phyloP scores from a whole-genome alignment of 2,113 vertebrate genomes.

The Onychostruthus taczanowskii region DNA sequence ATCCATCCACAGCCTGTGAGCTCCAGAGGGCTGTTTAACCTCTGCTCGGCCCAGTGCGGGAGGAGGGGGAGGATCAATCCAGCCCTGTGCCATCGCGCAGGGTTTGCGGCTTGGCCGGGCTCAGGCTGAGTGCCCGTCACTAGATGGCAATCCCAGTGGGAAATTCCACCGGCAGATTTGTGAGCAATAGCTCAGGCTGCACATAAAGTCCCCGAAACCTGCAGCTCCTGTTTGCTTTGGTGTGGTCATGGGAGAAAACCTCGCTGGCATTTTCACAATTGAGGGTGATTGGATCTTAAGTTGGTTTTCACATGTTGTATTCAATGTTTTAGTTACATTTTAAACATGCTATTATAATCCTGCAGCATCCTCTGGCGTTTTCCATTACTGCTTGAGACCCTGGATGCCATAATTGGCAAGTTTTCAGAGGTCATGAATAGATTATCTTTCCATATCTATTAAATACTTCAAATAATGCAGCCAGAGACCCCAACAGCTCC shows the following conservation, averaged over 20 bases:
- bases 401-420: neutral
- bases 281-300: neutral
- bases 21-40: rapidly evolving
- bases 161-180: neutral
- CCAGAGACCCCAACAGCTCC: slow-evolving; percentile 1
- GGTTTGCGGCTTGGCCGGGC: rapidly evolving
- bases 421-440: neutral
- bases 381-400: neutral
- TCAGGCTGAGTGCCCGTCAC: neutral
- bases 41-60: neutral
- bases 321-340: neutral
- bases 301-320: neutral
- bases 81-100: neutral
- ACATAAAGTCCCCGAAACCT: neutral
- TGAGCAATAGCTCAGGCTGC: rapidly evolving
- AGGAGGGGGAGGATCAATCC: neutral
- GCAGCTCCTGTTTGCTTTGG: neutral
- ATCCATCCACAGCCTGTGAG: neutral
- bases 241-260: neutral
- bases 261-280: neutral
- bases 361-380: neutral
- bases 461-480: slow-evolving; percentile 15
- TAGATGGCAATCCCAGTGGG: slow-evolving; percentile 28
- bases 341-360: neutral
- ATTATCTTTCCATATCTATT: slow-evolving; percentile 23